phyloP scores from a whole-genome alignment of 2,113 vertebrate genomes.

The Talpa occidentalis region DNA sequence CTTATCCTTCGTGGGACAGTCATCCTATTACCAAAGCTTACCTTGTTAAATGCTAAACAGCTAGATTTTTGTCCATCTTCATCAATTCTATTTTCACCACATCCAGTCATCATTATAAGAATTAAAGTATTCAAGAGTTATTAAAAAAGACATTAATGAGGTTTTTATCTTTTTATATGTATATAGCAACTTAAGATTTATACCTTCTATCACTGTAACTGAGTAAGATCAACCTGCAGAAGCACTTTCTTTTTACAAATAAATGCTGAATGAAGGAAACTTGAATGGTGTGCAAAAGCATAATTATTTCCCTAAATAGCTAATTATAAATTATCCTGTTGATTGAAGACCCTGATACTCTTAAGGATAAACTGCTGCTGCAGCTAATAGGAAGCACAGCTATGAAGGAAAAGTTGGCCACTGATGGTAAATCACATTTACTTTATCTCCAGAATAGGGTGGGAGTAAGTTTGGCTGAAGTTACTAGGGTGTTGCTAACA shows the following conservation, averaged over 20 bases:
- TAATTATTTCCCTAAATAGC: conserved; percentile 19
- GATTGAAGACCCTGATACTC: not conserved
- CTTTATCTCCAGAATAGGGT: conserved; percentile 63
- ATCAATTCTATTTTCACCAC: not conserved
- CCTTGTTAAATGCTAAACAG: not conserved
- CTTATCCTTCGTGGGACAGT: not conserved
- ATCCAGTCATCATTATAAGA: not conserved
- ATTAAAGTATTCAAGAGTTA: not conserved
- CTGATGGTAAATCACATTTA: conserved; percentile 60
- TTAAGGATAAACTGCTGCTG: not conserved
- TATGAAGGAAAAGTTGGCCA: conserved; percentile 45
- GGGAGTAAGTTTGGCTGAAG: conserved; percentile 46
- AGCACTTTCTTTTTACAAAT: not conserved
- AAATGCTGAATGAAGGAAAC: not conserved
- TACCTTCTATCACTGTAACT: not conserved
- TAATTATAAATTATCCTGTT: conserved; percentile 34
- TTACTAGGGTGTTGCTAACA: conserved; percentile 49
- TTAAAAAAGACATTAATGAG: not conserved
- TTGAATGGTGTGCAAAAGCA: not conserved
- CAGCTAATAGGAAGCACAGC: not conserved
- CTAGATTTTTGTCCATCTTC: not conserved
- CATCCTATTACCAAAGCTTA: not conserved
- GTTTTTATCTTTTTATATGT: conserved; percentile 38
- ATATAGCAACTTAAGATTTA: not conserved
- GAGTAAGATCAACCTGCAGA: not conserved